Evolutionary conservation across 2,888 invertebrate genomes (phyloP), one percentile per base, ranked within the genome.

Genomic region (Mythimna pallens): DNA sequence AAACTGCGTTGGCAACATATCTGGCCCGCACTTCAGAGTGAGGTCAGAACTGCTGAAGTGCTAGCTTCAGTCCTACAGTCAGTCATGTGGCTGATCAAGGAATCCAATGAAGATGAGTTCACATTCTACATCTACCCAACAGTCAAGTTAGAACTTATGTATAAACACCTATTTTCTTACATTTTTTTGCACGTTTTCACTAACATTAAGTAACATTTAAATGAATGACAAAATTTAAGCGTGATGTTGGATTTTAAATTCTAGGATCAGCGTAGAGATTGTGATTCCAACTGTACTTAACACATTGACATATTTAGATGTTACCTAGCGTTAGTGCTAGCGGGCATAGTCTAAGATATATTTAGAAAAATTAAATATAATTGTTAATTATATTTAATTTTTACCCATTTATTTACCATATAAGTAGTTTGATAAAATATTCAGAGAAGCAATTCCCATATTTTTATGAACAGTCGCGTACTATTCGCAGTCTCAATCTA

Each of bases 1-100:
- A 99, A 99, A 98, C 96, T 99, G 67, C 98, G 99, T 97, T 99
- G 99, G 97, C 98, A 98, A 92, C 98, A 98, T 93, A 98, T 99
- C 65, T 99, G 99, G 98, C 99, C 99, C 52, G 97, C 98, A 86
- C 96, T 99, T 78, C 98, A 98, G 90, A 97, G 97, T 84, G 99
- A 99, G 93, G 97, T 99, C 94, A 97, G 97, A 88, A 97, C 98
- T 36, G 97, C 98, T 78, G 99, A 99, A 90, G 98, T 99, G 30
- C 96, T 99, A 81, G 98, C 98, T 0, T 98, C 98, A 0, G 98
- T 98, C 12, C 95, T 99, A 61, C 98, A 98, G 87, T 98, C 99
- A 3, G 97, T 99, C 79, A 97, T 99, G 84, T 98, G 97, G 92
- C 97, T 99, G 83, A 97, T 98, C 81, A 98, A 98, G 89, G 98